A percentile compares a stretch with the other conserved stretches of the same genome.
phyloP scores from a whole-genome alignment of 2,113 vertebrate species.

The Atrichornis clamosus region DNA sequence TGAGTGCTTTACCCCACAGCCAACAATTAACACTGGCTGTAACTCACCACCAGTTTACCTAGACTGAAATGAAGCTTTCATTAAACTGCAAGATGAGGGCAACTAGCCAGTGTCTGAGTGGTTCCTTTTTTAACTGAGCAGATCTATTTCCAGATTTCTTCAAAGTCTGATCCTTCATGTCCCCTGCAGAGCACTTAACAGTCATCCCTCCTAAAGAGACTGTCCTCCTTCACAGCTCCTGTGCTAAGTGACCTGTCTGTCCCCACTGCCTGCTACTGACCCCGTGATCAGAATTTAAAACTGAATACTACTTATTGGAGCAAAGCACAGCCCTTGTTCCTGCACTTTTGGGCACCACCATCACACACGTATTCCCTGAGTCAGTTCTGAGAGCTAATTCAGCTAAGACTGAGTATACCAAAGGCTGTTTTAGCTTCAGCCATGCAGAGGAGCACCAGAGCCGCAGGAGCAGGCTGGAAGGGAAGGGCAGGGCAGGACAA shows the following conservation, averaged over 20 bases:
- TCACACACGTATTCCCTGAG: not conserved
- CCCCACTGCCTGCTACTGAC: not conserved
- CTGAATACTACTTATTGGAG: not conserved
- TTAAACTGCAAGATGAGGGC: not conserved
- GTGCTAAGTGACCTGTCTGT: not conserved
- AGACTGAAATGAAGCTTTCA: not conserved
- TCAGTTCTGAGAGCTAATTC: not conserved
- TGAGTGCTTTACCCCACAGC: not conserved
- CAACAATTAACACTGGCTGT: not conserved
- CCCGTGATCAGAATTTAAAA: not conserved
- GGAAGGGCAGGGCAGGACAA: not conserved
- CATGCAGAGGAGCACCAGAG: not conserved
- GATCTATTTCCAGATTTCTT: not conserved
- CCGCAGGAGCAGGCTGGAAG: not conserved
- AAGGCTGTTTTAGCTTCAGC: not conserved
- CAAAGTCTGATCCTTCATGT: not conserved
- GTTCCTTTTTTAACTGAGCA: not conserved
- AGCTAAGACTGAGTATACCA: not conserved
- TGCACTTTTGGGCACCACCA: not conserved
- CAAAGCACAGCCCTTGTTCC: not conserved
- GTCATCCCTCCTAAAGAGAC: rapidly evolving
- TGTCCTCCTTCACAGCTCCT: not conserved
- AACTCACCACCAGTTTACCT: not conserved
- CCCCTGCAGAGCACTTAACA: not conserved
- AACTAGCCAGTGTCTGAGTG: not conserved